A percentile compares a stretch with the other conserved stretches of the same genome.
These are phyloP conservation scores for Takifugu rubripes DNA, from an alignment of 2,797 vertebrate species.

Conservation along the genomic window DNA sequence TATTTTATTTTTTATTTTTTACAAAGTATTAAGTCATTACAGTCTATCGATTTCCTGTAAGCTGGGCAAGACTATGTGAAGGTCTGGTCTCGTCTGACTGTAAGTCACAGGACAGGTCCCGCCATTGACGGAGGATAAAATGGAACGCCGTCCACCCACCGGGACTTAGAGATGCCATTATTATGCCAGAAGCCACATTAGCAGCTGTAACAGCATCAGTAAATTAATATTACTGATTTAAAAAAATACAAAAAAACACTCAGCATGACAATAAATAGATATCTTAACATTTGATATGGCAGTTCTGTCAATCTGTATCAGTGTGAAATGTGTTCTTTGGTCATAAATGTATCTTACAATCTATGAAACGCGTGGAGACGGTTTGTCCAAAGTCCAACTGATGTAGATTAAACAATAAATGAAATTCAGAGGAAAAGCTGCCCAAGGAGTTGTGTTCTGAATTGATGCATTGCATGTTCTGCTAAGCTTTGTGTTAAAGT, in stretches of 20 bases:
- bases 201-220: slow-evolving; percentile 76
- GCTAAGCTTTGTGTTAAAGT: background rate
- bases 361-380: slow-evolving; percentile 66
- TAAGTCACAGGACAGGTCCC: slow-evolving; percentile 69
- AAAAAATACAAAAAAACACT: slow-evolving; percentile 39
- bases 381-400: slow-evolving; percentile 72
- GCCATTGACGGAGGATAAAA: slow-evolving; percentile 69
- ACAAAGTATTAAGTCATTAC: slow-evolving; percentile 58
- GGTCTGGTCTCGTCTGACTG: slow-evolving; percentile 62
- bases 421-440: slow-evolving; percentile 67
- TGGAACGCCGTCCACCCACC: slow-evolving; percentile 70
- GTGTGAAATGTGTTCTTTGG: slow-evolving; percentile 80
- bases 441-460: slow-evolving; percentile 12
- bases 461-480: background rate
- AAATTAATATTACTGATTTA: slow-evolving; percentile 69
- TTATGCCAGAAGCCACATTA: slow-evolving; percentile 75
- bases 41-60: slow-evolving; percentile 62
- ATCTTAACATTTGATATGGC: slow-evolving; percentile 79
- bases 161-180: slow-evolving; percentile 75
- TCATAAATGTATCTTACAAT: slow-evolving; percentile 79
- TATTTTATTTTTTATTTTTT: slow-evolving; percentile 72
- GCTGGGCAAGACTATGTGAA: slow-evolving; percentile 50
- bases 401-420: slow-evolving; percentile 82
- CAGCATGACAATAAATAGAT: slow-evolving; percentile 83
- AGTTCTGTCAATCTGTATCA: slow-evolving; percentile 79